Conservation (phyloP, 2,797 vertebrate genomes). For the Tamandua tetradactyla region DNA sequence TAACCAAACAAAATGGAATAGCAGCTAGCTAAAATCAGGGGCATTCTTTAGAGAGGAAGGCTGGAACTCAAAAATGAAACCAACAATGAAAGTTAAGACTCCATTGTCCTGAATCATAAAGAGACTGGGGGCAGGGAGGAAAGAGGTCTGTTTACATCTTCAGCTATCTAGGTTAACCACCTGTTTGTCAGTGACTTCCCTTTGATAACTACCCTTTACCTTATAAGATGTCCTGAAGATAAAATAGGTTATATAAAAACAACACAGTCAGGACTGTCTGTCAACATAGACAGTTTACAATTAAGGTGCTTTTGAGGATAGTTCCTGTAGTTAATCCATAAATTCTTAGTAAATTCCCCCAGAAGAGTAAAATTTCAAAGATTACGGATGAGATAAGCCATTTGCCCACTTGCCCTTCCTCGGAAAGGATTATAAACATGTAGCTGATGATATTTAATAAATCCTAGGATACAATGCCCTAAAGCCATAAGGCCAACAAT, state of each 20-base stretch:
- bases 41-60: background rate
- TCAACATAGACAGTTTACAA: background rate
- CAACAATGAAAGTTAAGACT: background rate
- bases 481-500: background rate
- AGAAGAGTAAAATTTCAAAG: background rate
- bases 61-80: background rate
- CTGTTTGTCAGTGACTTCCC: background rate
- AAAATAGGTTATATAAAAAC: constrained; percentile 1
- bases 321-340: background rate
- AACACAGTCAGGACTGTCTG: background rate
- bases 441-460: background rate
- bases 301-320: background rate
- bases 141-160: background rate
- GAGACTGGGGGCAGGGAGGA: too few species aligned
- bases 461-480: background rate
- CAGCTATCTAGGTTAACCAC: background rate
- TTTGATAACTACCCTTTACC: constrained; percentile 20
- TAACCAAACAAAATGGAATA: background rate
- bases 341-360: background rate
- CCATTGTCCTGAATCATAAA: background rate
- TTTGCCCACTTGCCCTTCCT: background rate
- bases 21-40: background rate
- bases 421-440: background rate
- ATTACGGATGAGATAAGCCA: background rate
- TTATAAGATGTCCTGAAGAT: constrained; percentile 33